phyloP scores from a whole-genome alignment of 1,140 invertebrate genomes.

The Bacillus rossius region DNA sequence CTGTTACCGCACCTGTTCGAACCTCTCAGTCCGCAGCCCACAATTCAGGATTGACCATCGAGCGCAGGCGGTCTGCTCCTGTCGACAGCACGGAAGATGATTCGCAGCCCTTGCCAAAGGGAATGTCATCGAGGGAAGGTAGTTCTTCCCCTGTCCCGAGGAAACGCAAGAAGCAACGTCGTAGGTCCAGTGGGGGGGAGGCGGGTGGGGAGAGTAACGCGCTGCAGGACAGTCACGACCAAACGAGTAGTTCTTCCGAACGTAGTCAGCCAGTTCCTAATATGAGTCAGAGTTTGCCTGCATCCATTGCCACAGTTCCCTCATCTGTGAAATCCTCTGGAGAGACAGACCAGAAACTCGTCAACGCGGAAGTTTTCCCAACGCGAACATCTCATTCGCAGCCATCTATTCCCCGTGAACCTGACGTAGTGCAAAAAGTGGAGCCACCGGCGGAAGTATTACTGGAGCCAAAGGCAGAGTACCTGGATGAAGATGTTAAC shows the following conservation, averaged over 20 bases:
- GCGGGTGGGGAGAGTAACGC: neutral
- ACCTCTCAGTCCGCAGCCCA: neutral
- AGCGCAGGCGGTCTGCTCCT: slow-evolving; percentile 7
- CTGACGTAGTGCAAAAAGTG: slow-evolving; percentile 20
- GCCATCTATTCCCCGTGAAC: neutral
- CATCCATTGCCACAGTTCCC: neutral
- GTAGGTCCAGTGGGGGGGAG: slow-evolving; percentile 29
- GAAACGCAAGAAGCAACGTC: slow-evolving; percentile 28
- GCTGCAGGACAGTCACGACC: neutral
- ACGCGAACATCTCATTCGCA: no score
- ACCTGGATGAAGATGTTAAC: slow-evolving; percentile 57
- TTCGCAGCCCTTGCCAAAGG: neutral
- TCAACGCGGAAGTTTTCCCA: no score
- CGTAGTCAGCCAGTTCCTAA: no score
- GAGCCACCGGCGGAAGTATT: slow-evolving; percentile 45
- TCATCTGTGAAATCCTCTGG: neutral
- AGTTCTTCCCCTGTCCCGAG: slow-evolving; percentile 30
- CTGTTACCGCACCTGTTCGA: slow-evolving; percentile 36
- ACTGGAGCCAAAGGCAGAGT: slow-evolving; percentile 71
- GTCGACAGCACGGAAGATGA: slow-evolving; percentile 7
- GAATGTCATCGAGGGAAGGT: slow-evolving; percentile 20
- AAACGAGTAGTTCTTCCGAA: slow-evolving; percentile 11
- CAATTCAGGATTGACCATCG: slow-evolving; percentile 6
- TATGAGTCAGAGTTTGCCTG: neutral
- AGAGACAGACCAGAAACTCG: no score